Percentiles rank a stretch among this genome's conserved stretches.
Conservation (phyloP, 2,113 vertebrate genomes). For the Colaptes auratus region DNA sequence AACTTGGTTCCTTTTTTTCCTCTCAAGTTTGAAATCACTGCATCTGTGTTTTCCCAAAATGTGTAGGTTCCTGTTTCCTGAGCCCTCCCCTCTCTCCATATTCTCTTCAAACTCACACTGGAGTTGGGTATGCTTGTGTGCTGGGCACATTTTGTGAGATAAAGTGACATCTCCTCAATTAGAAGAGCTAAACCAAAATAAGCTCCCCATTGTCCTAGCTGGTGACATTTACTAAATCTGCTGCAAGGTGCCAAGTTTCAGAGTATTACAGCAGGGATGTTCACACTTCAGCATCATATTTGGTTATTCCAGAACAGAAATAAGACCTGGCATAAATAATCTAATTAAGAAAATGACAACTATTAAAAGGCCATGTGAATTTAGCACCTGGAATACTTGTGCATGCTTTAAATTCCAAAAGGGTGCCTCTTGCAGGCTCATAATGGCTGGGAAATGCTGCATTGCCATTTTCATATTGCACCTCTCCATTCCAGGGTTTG, state of each 20-base stretch:
- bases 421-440: neutral
- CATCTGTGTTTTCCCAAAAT: neutral
- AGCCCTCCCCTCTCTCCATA: neutral
- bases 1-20: neutral
- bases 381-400: neutral
- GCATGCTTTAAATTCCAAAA: neutral
- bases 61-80: neutral
- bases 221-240: conserved; percentile 13
- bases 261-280: neutral
- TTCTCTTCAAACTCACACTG: neutral
- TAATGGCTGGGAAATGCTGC: neutral
- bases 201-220: neutral
- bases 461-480: fast-evolving
- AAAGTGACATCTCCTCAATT: neutral
- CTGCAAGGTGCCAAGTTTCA: conserved; percentile 22
- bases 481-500: neutral
- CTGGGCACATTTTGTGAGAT: neutral
- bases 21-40: neutral
- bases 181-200: neutral
- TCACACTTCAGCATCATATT: conserved; percentile 28
- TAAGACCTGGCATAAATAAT: conserved; percentile 14
- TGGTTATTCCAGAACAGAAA: conserved; percentile 22
- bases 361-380: conserved; percentile 3
- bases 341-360: conserved; percentile 42
- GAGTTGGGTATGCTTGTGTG: fast-evolving